Conservation (phyloP, 92 coral and sea anemone species). For the Pocillopora meandrina region DNA sequence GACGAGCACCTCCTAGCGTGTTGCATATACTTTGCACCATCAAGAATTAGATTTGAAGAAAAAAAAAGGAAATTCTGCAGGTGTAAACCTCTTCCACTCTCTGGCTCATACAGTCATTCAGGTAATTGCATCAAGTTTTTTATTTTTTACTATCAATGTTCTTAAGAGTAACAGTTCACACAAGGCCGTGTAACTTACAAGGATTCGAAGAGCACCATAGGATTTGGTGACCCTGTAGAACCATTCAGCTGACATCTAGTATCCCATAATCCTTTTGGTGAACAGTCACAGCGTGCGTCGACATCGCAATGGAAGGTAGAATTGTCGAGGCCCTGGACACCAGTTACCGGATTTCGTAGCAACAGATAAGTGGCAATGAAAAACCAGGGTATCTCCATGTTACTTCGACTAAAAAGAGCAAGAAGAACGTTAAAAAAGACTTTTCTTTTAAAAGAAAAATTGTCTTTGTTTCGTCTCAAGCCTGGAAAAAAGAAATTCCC, state of each 20-base stretch:
- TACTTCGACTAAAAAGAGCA: not conserved
- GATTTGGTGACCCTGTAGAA: constrained; percentile 7
- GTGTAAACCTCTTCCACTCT: no score
- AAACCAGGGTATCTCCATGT: not conserved
- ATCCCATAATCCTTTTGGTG: constrained; percentile 10
- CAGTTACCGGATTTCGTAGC: not conserved
- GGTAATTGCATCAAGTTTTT: not conserved
- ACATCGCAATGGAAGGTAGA: not conserved
- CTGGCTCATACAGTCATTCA: no score
- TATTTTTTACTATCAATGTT: not conserved
- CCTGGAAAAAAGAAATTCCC: no score
- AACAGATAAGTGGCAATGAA: not conserved
- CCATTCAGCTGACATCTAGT: constrained; percentile 32
- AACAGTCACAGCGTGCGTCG: constrained; percentile 8
- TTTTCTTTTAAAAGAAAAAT: no score
- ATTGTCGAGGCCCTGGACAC: constrained; percentile 3
- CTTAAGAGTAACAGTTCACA: not conserved
- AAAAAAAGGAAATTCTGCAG: no score
- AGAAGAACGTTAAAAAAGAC: not conserved
- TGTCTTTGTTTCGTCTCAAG: no score
- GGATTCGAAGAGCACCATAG: constrained; percentile 26
- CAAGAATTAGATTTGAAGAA: no score
- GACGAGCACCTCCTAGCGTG: no score
- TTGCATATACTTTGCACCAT: no score
- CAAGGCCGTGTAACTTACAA: constrained; percentile 5